A percentile compares a stretch with the other conserved stretches of the same genome.
Evolutionary conservation across 2,797 vertebrate genomes (phyloP).

Genomic region (Argyrosomus regius): DNA sequence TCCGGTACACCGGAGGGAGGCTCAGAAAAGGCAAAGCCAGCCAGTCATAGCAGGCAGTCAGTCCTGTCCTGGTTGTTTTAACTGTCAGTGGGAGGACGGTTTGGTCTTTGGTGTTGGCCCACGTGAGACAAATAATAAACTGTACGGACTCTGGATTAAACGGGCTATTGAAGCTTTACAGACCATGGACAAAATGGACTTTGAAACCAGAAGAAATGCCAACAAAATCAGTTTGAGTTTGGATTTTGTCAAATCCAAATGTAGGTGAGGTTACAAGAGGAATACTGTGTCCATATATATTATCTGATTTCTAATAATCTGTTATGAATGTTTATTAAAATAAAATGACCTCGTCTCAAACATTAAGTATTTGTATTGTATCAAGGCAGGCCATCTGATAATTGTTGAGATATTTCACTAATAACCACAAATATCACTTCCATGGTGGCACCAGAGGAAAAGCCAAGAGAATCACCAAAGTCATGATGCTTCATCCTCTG

Average conservation of each 20-base stretch:
- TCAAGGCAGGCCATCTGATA: no score
- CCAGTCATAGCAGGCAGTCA: slow-evolving; percentile 64
- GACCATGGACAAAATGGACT: not conserved
- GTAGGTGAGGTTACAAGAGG: not conserved
- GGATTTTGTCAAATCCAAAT: slow-evolving; percentile 8
- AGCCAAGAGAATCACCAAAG: no score
- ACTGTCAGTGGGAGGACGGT: not conserved
- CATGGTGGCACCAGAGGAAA: no score
- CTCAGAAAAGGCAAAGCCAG: slow-evolving; percentile 26
- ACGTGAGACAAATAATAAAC: not conserved
- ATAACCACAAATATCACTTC: no score
- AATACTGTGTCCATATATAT: not conserved
- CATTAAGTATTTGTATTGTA: not conserved
- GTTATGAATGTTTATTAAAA: slow-evolving; percentile 29
- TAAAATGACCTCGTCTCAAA: slow-evolving; percentile 7
- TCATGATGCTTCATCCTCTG: no score
- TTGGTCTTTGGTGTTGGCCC: not conserved
- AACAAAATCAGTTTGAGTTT: not conserved
- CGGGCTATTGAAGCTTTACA: not conserved
- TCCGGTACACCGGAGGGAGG: slow-evolving; percentile 81
- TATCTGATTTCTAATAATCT: not conserved
- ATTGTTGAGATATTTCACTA: no score
- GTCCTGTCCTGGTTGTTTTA: slow-evolving; percentile 9
- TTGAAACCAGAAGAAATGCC: not conserved
- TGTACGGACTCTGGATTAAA: slow-evolving; percentile 3